Evolutionary conservation across 2,888 invertebrate species (phyloP), one percentile per base, ranked within the genome.

Genomic region (Agrotis ipsilon): DNA sequence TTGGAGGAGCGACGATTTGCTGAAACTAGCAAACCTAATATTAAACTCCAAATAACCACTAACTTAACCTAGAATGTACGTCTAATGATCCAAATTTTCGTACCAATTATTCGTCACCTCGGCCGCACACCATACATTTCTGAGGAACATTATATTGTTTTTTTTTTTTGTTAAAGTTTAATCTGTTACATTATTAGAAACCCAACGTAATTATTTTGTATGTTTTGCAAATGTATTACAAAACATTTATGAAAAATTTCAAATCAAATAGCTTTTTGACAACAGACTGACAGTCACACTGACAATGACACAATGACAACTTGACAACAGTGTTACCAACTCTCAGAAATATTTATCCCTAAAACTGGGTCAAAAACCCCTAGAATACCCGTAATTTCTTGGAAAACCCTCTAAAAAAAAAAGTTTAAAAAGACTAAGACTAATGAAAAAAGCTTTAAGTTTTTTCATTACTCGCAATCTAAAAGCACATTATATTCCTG

Each of bases 91-190:
- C 13, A 58, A 43, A 45, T 62, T 58, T 45, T 60, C 91, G 75
- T 90, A 96, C 96, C 92, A 93, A 88, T 77, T 91, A 86, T 90
- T 88, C 64, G 91, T 91, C 86, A 94, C 86, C 85, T 95, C 94
- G 68, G 93, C 91, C 75, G 91, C 91, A 77, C 85, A 91, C 87
- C 91, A 92, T 86, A 92, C 92, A 93, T 94, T 95, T 92, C 91
- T 93, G 84, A 87, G 93, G 84, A 95, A 93, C 96, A 96, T 96
- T 83, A 81, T 95, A 91, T 80, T 81, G 84, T 85, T 84, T 83
- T 78, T 84, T 83, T 78, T 83, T 78, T 72, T 77, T 82, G 46
- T 7, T 54, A 21, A 66, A 78, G 55, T 11, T 80, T 83, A 77
- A 72, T 79, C 75, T 59, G 78, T 91, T 88, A 90, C 92, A 94